These are phyloP conservation scores for Calidris pugnax DNA, from an alignment of 2,113 vertebrate species.

Conservation along the genomic window DNA sequence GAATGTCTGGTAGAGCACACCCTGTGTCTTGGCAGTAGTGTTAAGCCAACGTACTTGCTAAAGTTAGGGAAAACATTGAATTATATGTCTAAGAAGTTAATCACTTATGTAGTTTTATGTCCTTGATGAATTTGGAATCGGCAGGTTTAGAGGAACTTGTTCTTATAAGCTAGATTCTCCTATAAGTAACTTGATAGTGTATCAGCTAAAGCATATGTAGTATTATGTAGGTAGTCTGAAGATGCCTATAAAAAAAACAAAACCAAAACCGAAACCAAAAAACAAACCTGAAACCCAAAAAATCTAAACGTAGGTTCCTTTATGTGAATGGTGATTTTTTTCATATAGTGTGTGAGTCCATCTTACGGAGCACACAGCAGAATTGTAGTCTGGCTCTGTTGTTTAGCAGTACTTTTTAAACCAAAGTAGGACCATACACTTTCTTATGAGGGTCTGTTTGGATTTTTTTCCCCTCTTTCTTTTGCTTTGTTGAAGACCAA, in stretches of 20 bases:
- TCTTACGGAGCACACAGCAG: background rate
- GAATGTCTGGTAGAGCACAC: slow-evolving; percentile 35
- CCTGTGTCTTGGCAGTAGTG: background rate
- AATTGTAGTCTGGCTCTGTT: background rate
- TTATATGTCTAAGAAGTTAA: background rate
- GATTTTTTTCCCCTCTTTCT: background rate
- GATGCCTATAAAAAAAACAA: background rate
- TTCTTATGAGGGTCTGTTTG: background rate
- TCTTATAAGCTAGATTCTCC: background rate
- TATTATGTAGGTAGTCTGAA: background rate
- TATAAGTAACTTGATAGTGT: background rate
- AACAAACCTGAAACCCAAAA: background rate
- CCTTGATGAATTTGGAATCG: background rate
- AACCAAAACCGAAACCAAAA: too few relatives aligned
- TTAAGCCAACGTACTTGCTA: background rate
- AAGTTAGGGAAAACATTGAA: background rate
- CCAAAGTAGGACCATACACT: background rate
- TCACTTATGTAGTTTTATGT: background rate
- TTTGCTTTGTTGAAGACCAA: background rate
- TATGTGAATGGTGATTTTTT: background rate
- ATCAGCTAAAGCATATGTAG: background rate
- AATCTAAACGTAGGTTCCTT: background rate
- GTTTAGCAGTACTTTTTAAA: background rate
- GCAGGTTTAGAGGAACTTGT: background rate
- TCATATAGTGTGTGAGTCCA: fast-evolving